phyloP scores from a whole-genome alignment of 2,113 vertebrate species.

The Puffinus mauretanicus region DNA sequence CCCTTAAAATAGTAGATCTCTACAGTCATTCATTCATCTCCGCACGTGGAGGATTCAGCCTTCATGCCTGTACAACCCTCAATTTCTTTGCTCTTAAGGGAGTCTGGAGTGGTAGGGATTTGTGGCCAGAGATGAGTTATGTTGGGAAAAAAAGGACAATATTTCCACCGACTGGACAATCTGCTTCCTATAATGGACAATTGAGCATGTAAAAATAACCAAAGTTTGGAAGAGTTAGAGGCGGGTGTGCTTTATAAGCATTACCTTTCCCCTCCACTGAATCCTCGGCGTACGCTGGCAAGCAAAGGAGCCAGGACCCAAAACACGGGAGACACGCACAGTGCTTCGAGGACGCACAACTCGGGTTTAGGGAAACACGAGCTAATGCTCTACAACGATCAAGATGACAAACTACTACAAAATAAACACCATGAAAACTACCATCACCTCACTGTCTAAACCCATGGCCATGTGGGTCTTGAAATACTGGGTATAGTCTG shows the following conservation, averaged over 20 bases:
- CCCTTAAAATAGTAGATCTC: not conserved
- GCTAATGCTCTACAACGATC: not conserved
- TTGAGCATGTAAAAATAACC: not conserved
- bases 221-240: not conserved
- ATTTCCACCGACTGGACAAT: not conserved
- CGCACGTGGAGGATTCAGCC: not conserved
- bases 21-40: not conserved
- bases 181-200: not conserved
- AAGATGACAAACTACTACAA: not conserved
- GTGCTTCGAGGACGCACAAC: rapidly evolving
- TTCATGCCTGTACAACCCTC: not conserved
- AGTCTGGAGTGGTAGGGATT: not conserved
- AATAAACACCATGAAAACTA: not conserved
- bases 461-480: not conserved
- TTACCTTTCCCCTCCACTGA: not conserved
- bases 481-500: not conserved
- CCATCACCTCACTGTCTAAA: not conserved
- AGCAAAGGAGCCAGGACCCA: not conserved
- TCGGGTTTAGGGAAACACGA: rapidly evolving
- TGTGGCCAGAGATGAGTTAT: not conserved
- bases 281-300: not conserved
- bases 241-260: not conserved
- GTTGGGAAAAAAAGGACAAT: rapidly evolving
- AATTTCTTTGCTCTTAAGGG: not conserved
- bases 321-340: rapidly evolving